Percentiles rank a stretch among this genome's conserved stretches.
Evolutionary conservation across 2,888 invertebrate genomes (phyloP).

Genomic region (Hypolimnas misippus): DNA sequence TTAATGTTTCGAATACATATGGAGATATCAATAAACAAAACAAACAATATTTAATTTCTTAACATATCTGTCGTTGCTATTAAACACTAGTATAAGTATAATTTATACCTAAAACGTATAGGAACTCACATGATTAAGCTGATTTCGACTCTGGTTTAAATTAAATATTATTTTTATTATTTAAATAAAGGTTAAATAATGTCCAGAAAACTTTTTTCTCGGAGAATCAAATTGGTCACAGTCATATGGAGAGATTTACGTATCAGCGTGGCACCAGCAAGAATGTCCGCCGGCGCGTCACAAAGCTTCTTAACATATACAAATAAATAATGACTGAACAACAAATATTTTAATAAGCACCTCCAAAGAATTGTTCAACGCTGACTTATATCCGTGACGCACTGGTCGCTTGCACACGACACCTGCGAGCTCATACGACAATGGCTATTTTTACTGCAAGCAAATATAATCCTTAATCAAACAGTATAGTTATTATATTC

Average conservation of each 20-base stretch:
- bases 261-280: slow-evolving; percentile 54
- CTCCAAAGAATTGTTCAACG: slow-evolving; percentile 77
- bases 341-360: slow-evolving; percentile 84
- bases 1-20: neutral
- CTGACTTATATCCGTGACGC: slow-evolving; percentile 73
- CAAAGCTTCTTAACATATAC: slow-evolving; percentile 76
- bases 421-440: slow-evolving; percentile 45
- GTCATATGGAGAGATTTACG: slow-evolving; percentile 62
- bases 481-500: slow-evolving; percentile 46
- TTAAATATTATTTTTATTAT: too few species aligned
- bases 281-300: slow-evolving; percentile 64
- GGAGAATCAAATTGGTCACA: slow-evolving; percentile 76
- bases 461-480: slow-evolving; percentile 43
- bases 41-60: too few species aligned
- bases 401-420: slow-evolving; percentile 45
- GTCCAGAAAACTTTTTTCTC: too few species aligned
- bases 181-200: too few species aligned
- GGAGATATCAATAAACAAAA: too few species aligned
- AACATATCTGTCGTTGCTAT: too few species aligned
- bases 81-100: too few species aligned
- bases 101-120: too few species aligned
- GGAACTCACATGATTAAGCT: too few species aligned
- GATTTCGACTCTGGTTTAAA: too few species aligned
- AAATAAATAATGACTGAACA: slow-evolving; percentile 81
- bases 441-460: slow-evolving; percentile 10